phyloP scores from a whole-genome alignment of 64 coral and sea anemone species.

The Anthopleura sola region DNA sequence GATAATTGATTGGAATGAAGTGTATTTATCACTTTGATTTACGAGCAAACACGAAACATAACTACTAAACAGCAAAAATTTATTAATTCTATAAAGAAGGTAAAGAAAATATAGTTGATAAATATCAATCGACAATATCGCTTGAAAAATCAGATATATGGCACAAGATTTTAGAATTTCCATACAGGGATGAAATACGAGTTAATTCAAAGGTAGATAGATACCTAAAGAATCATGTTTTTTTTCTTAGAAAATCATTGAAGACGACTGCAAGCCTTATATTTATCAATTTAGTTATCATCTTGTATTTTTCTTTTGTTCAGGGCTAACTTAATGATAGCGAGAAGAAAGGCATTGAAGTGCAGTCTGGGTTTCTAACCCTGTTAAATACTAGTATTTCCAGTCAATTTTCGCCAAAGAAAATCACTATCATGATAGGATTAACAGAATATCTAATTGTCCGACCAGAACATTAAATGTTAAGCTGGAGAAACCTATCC shows the following conservation, averaged over 20 bases:
- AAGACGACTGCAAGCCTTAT: too few relatives aligned
- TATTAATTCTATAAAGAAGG: neutral
- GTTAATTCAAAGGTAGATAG: too few relatives aligned
- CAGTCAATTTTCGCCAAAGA: neutral
- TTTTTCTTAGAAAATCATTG: too few relatives aligned
- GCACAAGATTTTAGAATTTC: neutral
- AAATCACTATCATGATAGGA: too few relatives aligned
- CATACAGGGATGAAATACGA: too few relatives aligned
- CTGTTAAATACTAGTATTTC: neutral
- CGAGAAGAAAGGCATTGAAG: neutral
- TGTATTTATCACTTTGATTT: neutral
- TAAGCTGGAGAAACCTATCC: too few relatives aligned
- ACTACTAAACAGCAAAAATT: neutral
- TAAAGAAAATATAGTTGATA: neutral
- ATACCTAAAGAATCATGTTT: too few relatives aligned
- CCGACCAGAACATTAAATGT: too few relatives aligned
- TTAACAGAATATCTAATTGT: too few relatives aligned
- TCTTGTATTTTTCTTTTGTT: neutral
- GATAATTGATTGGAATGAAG: neutral
- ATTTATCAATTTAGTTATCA: neutral
- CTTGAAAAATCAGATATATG: neutral
- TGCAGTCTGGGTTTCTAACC: too few relatives aligned
- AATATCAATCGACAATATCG: neutral
- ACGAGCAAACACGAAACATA: neutral
- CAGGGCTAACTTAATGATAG: neutral